These are phyloP conservation scores for Aeoliscus strigatus DNA, from an alignment of 2,797 vertebrate genomes.

Conservation along the genomic window DNA sequence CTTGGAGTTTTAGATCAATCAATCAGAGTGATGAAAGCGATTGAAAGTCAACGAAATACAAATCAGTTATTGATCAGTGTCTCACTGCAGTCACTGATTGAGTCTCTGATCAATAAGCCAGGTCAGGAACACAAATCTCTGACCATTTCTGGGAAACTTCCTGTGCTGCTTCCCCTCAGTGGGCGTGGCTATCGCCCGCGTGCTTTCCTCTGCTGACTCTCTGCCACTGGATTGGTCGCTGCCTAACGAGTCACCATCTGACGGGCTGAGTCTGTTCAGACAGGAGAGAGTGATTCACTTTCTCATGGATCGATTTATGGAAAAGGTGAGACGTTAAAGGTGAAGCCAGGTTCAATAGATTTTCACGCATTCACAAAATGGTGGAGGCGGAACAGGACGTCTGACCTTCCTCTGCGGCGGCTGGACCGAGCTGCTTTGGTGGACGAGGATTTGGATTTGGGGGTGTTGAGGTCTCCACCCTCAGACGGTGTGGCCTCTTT, in stretches of 20 bases:
- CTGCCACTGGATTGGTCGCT: slow-evolving; percentile 91
- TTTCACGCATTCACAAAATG: too few relatives aligned
- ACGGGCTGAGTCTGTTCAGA: slow-evolving; percentile 82
- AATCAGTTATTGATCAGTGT: too few relatives aligned
- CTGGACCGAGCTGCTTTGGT: slow-evolving; percentile 80
- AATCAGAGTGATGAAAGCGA: too few relatives aligned
- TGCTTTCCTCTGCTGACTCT: slow-evolving; percentile 84
- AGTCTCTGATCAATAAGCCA: too few relatives aligned
- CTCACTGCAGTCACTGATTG: too few relatives aligned
- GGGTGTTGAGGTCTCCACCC: slow-evolving; percentile 87
- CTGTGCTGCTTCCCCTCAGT: slow-evolving; percentile 78
- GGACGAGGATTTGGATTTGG: slow-evolving; percentile 85
- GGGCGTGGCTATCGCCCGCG: slow-evolving; percentile 71
- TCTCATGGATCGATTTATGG: too few relatives aligned
- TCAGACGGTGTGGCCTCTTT: slow-evolving; percentile 91
- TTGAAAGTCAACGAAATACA: too few relatives aligned
- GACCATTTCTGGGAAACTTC: slow-evolving; percentile 80
- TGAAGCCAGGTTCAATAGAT: too few relatives aligned
- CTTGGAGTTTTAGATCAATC: too few relatives aligned
- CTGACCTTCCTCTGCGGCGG: slow-evolving; percentile 86
- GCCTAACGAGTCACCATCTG: slow-evolving; percentile 88
- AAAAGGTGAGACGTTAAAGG: too few relatives aligned
- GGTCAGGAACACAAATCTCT: slow-evolving; percentile 10
- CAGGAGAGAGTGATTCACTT: neutral
- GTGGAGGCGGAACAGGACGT: neutral